phyloP scores from a whole-genome alignment of 2,113 vertebrate genomes.

The Gila orcuttii region DNA sequence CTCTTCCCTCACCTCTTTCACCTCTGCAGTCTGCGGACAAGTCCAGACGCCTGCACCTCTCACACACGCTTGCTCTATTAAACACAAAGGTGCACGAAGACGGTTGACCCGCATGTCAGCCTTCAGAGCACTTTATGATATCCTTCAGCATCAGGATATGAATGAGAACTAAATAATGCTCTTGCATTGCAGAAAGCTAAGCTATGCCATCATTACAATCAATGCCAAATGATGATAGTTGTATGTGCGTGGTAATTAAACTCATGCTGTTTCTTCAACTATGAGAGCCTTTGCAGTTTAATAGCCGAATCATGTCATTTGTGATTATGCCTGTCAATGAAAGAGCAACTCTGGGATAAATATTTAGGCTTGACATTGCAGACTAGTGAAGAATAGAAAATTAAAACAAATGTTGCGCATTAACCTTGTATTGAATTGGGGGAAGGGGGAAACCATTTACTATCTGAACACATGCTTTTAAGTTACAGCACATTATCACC shows the following conservation, averaged over 20 bases:
- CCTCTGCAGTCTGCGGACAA: conserved; percentile 16
- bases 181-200: not conserved
- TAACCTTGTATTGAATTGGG: not conserved
- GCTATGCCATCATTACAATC: not conserved
- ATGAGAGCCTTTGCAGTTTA: conserved; percentile 13
- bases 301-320: not conserved
- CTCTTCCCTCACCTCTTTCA: conserved; percentile 27
- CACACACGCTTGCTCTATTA: conserved; percentile 19
- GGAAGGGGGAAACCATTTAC: not conserved
- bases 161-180: not conserved
- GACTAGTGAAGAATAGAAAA: not conserved
- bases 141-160: not conserved
- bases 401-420: not conserved
- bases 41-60: conserved; percentile 24
- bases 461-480: not conserved
- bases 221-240: not conserved
- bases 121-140: conserved; percentile 36
- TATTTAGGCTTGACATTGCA: not conserved
- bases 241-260: conserved; percentile 15
- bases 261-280: not conserved
- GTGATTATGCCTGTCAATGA: not conserved
- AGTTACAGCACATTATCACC: not conserved
- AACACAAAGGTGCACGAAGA: not conserved
- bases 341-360: not conserved
- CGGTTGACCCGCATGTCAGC: conserved; percentile 9